These are phyloP conservation scores for Melanophora roralis DNA, from an alignment of 2,888 invertebrate genomes.

Conservation along the genomic window DNA sequence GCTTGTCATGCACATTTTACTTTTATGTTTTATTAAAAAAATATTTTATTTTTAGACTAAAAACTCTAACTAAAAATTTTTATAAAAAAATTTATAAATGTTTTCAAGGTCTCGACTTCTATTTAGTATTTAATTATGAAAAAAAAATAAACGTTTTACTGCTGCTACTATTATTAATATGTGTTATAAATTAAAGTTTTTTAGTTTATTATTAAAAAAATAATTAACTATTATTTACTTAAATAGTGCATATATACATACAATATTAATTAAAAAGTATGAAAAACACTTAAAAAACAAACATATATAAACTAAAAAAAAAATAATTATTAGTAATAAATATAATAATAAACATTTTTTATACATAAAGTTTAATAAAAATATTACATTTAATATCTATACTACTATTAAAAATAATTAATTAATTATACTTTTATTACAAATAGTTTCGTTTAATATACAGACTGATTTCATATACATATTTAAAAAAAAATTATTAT, in stretches of 20 bases:
- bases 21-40: background rate
- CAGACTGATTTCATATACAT: constrained; percentile 61
- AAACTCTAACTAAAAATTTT: background rate
- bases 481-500: constrained; percentile 9
- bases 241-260: no score
- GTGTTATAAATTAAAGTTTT: constrained; percentile 33
- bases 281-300: no score
- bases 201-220: constrained; percentile 12
- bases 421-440: constrained; percentile 38
- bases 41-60: background rate
- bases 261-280: background rate
- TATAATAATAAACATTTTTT: constrained; percentile 18
- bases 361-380: constrained; percentile 20
- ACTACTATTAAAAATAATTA: constrained; percentile 7
- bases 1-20: background rate
- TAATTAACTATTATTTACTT: background rate
- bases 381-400: constrained; percentile 21
- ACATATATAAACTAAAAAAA: background rate
- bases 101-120: constrained; percentile 22
- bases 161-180: constrained; percentile 43
- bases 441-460: constrained; percentile 49
- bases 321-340: constrained; percentile 14
- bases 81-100: background rate
- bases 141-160: background rate
- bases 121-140: constrained; percentile 13